Evolutionary conservation across 2,888 invertebrate species (phyloP).

Genomic region (Scaptomyza flava): DNA sequence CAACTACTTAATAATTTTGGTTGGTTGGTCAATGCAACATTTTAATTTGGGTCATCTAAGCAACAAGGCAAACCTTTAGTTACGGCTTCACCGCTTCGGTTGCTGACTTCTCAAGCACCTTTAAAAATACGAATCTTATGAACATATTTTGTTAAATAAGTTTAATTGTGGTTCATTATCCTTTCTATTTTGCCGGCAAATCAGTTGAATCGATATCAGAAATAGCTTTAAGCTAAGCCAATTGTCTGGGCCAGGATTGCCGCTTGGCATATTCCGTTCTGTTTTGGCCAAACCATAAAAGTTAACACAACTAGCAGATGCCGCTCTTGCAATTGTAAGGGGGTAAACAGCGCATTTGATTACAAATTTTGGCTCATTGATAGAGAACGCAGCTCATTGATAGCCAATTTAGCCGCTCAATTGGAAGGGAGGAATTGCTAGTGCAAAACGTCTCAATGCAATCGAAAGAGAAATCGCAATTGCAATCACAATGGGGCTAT

Average conservation of each 20-base stretch:
- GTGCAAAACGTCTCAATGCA: conserved; percentile 44
- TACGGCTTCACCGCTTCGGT: conserved; percentile 37
- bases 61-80: conserved; percentile 19
- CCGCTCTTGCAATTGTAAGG: conserved; percentile 5
- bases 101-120: conserved; percentile 10
- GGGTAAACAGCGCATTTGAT: neutral
- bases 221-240: conserved; percentile 7
- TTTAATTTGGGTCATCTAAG: conserved; percentile 51
- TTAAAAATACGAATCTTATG: neutral
- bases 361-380: conserved; percentile 25
- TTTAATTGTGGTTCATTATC: neutral
- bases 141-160: neutral
- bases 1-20: too few species aligned
- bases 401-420: conserved; percentile 70
- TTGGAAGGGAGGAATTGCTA: conserved; percentile 59
- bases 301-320: conserved; percentile 20
- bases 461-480: conserved; percentile 42
- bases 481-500: conserved; percentile 28
- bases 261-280: conserved; percentile 15
- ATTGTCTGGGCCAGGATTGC: conserved; percentile 25
- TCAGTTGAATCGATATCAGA: neutral
- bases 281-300: conserved; percentile 39
- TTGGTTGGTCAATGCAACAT: conserved; percentile 5
- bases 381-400: conserved; percentile 57
- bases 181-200: neutral